Percentiles rank a stretch among this genome's conserved stretches.
These are phyloP conservation scores for Leucania comma DNA, from an alignment of 2,888 invertebrate species.

Conservation along the genomic window DNA sequence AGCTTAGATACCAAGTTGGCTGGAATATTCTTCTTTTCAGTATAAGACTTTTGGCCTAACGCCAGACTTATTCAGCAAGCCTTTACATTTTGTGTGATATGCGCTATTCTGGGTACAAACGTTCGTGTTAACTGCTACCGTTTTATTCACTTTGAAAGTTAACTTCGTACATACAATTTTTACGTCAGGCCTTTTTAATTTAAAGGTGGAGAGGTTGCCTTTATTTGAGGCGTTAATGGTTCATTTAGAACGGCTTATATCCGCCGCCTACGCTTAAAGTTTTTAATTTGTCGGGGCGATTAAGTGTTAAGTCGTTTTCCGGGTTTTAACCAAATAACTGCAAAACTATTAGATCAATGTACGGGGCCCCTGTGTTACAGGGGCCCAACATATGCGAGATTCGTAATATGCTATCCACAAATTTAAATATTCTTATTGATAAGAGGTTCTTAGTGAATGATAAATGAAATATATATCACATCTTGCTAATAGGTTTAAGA, in stretches of 20 bases:
- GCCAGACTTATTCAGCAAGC: constrained; percentile 58
- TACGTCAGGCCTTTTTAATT: constrained; percentile 34
- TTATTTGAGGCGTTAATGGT: constrained; percentile 27
- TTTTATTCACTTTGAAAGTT: constrained; percentile 41
- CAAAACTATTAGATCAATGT: background rate
- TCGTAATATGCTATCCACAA: too few species aligned
- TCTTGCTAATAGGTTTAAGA: too few species aligned
- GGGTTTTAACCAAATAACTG: background rate
- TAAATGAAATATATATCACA: too few species aligned
- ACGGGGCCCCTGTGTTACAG: too few species aligned
- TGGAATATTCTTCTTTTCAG: constrained; percentile 49
- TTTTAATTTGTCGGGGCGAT: constrained; percentile 8
- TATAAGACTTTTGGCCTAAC: constrained; percentile 54
- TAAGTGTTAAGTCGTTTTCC: background rate
- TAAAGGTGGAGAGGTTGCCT: constrained; percentile 21
- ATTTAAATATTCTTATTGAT: too few species aligned
- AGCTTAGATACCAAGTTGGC: constrained; percentile 49
- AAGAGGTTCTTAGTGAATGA: too few species aligned
- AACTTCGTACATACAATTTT: constrained; percentile 45
- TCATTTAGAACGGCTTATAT: constrained; percentile 4
- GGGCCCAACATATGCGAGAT: too few species aligned
- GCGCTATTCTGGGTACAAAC: constrained; percentile 40
- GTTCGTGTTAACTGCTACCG: constrained; percentile 54
- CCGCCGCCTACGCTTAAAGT: background rate
- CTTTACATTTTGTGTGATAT: constrained; percentile 45